Base-by-base conservation (phyloP, 2,797 vertebrate species). In the Phalloptychus januarius region DNA sequence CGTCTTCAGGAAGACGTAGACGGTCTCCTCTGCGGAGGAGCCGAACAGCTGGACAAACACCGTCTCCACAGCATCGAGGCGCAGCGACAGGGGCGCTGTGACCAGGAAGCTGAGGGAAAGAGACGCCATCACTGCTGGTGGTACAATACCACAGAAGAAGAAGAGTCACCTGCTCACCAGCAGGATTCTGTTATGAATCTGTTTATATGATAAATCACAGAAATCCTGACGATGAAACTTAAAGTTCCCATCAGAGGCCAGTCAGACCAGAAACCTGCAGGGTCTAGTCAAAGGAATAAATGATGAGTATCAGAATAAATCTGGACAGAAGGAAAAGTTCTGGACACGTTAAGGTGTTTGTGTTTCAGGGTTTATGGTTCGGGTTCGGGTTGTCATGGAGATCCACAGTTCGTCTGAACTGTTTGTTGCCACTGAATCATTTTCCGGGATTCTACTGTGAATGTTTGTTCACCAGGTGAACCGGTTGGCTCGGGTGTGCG, bases 31-130 rank as follows among this genome's bases (percentile, higher is more conserved):
- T 36, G 92, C 16, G 0, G 94, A 75, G 5, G 95, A 97, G 18
- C 95, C 96, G 82, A 97, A 97, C 75, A 96, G 83, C 91, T 99
- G 97, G 74, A 98, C 78, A 16, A 98, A 84, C 13, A 99, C 94
- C 2, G 89, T 96, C 89, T 98, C 96, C 72, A 86, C 72, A 0
- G 97, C 95, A 7, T 97, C 97, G 61, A 95, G 79, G 25, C 90
- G 88, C 38, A 98, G 78, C 0, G 93, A 46, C 86, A 94, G 96
- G 8, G 98, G 97, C 36, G 97, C 96, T 7, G 96, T 96, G 31
- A 99, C 85, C 84, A 99, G 88, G 8, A 96, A 99, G 3, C 98
- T 99, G 91, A 20, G 77, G 56, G 65, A 15, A 1, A 45, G n/a
- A 20, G 7, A 38, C 3, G 18, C 31, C 31, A 33, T 33, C 58